These are phyloP conservation scores for Papilio machaon DNA, from an alignment of 1,140 invertebrate species.

Conservation along the genomic window DNA sequence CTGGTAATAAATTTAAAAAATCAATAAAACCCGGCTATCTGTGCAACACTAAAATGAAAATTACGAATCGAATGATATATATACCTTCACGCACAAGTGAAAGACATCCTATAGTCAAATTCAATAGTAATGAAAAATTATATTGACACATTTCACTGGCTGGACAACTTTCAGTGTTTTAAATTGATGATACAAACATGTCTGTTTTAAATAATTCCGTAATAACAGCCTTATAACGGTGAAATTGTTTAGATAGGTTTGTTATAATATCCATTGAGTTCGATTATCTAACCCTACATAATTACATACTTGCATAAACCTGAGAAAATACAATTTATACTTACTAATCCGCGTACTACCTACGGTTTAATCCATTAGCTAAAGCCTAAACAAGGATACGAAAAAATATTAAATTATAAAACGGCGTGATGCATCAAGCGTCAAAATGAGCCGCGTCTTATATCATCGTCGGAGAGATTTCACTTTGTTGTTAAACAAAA, in stretches of 20 bases:
- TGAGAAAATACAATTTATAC: too few relatives aligned
- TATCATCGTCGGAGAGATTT: conserved; percentile 69
- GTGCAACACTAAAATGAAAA: not conserved
- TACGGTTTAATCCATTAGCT: conserved; percentile 22
- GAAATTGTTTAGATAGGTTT: too few relatives aligned
- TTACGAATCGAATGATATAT: not conserved
- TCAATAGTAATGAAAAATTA: too few relatives aligned
- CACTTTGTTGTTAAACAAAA: conserved; percentile 78
- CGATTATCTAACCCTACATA: too few relatives aligned
- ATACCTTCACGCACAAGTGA: not conserved
- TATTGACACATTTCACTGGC: too few relatives aligned
- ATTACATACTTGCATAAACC: too few relatives aligned
- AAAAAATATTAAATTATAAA: conserved; percentile 43
- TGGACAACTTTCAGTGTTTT: too few relatives aligned
- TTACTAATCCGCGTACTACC: not conserved
- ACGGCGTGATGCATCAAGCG: conserved; percentile 40
- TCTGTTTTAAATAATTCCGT: too few relatives aligned
- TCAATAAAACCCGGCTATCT: not conserved
- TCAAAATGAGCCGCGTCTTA: conserved; percentile 56
- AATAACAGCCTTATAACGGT: too few relatives aligned
- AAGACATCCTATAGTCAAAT: too few relatives aligned
- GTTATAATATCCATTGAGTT: too few relatives aligned
- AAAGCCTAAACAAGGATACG: conserved; percentile 46
- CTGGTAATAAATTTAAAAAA: not conserved
- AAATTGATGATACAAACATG: too few relatives aligned